Evolutionary conservation across 2,113 vertebrate genomes (phyloP), one percentile per base, ranked within the genome.

Genomic region (Clupea harengus): DNA sequence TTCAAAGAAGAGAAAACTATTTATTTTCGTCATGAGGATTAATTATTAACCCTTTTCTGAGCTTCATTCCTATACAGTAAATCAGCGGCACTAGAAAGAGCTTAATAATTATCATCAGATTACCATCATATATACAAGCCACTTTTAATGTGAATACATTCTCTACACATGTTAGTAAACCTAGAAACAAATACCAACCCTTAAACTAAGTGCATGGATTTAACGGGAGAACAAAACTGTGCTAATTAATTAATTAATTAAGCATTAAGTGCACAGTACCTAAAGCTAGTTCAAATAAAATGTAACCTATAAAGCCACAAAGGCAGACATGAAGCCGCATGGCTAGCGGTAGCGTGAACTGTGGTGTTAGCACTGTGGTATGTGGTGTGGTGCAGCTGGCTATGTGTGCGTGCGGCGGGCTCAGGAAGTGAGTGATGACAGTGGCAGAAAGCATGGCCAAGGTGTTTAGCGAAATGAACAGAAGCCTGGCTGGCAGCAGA

Each of bases 401-500:
- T 39, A 8, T 28, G 17, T 28, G 57, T 11, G 8, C 83, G 28
- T 6, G 49, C 86, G 25, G 11, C 9, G 22, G 86, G 81, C 44
- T 81, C 85, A 89, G 81, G 52, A 85, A 90, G 91, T 93, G 88
- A 93, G 92, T 92, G 91, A 92, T 93, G 89, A 90, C 89, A 89
- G 90, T 84, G 85, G 88, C 64, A 78, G 88, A 90, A 89, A 93
- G 90, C 89, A 91, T 91, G 85, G 90, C 91, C 92, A 94, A 92
- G 92, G 91, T 92, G 92, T 92, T 91, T 92, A 90, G 92, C 90
- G 89, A 91, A 93, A 92, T 87, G 88, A 93, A 92, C 91, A 90
- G 91, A 91, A 91, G 88, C 91, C 91, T 91, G 90, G 88, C 89
- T 89, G 91, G 91, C 90, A 92, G 89, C 84, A 86, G 88, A 89